Evolutionary conservation across 2,113 vertebrate species (phyloP).

Genomic region (Cynoglossus semilaevis): DNA sequence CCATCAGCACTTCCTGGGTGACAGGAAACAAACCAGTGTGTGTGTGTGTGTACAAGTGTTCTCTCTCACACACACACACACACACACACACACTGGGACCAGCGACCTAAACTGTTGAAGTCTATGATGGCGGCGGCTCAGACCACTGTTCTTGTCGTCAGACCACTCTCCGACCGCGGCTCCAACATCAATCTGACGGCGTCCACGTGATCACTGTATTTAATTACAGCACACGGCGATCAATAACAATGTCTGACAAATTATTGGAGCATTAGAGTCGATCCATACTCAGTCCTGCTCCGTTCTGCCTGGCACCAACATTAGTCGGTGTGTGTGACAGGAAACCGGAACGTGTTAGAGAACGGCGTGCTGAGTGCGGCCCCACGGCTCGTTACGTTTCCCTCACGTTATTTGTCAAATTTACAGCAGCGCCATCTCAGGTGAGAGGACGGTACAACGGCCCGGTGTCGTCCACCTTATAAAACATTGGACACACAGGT

Average conservation of each 20-base stretch:
- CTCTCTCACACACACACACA: too few relatives aligned
- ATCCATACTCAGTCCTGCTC: conserved; percentile 37
- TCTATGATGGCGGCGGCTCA: too few relatives aligned
- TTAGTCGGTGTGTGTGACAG: neutral
- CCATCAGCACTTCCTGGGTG: too few relatives aligned
- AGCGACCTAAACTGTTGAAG: too few relatives aligned
- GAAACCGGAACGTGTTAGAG: too few relatives aligned
- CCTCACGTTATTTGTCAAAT: conserved; percentile 44
- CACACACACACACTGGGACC: too few relatives aligned
- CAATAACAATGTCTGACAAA: conserved; percentile 43
- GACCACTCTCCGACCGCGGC: too few relatives aligned
- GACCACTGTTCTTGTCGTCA: too few relatives aligned
- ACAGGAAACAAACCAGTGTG: too few relatives aligned
- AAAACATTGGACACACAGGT: conserved; percentile 47
- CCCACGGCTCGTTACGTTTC: too few relatives aligned
- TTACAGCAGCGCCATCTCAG: conserved; percentile 32
- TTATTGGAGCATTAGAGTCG: conserved; percentile 41
- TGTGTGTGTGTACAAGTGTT: too few relatives aligned
- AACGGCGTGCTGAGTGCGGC: too few relatives aligned
- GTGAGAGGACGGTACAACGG: conserved; percentile 20
- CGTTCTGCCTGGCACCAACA: conserved; percentile 2
- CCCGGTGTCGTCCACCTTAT: conserved; percentile 32
- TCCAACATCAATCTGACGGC: conserved; percentile 41
- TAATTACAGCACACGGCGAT: conserved; percentile 56
- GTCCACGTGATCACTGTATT: conserved; percentile 45